Evolutionary conservation across 2,888 invertebrate species (phyloP).

Genomic region (Willowsia nigromaculata): DNA sequence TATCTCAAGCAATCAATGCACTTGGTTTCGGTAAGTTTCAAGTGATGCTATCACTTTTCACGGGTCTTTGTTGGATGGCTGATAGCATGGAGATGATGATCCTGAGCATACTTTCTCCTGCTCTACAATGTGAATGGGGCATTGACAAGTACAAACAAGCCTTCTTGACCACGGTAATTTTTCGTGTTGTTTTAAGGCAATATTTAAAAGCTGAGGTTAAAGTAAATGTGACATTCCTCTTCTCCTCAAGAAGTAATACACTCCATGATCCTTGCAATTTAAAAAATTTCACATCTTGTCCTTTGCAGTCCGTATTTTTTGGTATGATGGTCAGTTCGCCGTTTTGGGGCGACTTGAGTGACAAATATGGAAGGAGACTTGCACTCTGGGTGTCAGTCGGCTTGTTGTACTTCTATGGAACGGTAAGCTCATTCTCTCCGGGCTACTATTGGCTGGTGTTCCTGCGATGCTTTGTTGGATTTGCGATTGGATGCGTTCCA

Average conservation of each 20-base stretch:
- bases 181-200: no score
- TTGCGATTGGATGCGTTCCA: conserved; percentile 97
- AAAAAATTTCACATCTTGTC: background rate
- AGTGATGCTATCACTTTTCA: conserved; percentile 91
- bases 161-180: conserved; percentile 90
- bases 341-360: conserved; percentile 97
- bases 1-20: conserved; percentile 92
- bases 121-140: conserved; percentile 96
- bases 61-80: conserved; percentile 96
- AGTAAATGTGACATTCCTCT: no score
- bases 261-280: no score
- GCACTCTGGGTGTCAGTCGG: conserved; percentile 95
- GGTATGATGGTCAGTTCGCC: conserved; percentile 99
- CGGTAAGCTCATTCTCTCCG: conserved; percentile 93
- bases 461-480: conserved; percentile 94
- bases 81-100: conserved; percentile 99
- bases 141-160: conserved; percentile 94
- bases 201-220: no score
- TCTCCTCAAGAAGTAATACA: no score
- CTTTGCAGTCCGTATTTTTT: conserved; percentile 87
- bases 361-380: conserved; percentile 90
- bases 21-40: conserved; percentile 94
- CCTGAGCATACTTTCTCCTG: conserved; percentile 94
- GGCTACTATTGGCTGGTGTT: conserved; percentile 94
- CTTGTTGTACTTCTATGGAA: conserved; percentile 93